Base-by-base conservation (phyloP, 2,888 invertebrate species). In the Enchytraeus crypticus region DNA sequence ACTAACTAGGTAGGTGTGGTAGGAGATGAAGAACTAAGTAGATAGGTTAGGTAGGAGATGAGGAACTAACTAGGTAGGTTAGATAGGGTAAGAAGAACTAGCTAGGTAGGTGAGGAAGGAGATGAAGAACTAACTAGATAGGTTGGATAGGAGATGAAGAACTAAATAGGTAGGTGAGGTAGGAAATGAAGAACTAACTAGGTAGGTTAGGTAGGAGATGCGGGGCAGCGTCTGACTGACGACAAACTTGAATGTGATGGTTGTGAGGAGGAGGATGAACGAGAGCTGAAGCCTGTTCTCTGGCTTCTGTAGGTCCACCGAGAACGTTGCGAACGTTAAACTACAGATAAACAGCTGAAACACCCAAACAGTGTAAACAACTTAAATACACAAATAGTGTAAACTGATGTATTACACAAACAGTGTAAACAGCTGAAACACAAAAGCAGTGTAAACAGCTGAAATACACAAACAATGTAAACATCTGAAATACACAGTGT, bases 161-260 rank as follows among this genome's bases (percentile, higher is more conserved):
- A n/a, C n/a, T n/a, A n/a, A n/a, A n/a, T n/a, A n/a, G n/a, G n/a
- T n/a, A n/a, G n/a, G n/a, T n/a, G n/a, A n/a, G n/a, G n/a, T n/a
- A n/a, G n/a, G n/a, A n/a, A n/a, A n/a, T n/a, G n/a, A n/a, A n/a
- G n/a, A n/a, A n/a, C 64, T 59, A 55, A 70, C 69, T 46, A 71
- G 62, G 46, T 70, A 71, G 5, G 71, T 71, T 38, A 71, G 64
- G 59, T 71, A 71, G 30, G 71, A 71, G 47, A 71, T 70, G 54
- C 68, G 57, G 3, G 71, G 71, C 29, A 71, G 59, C 23, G 68
- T 69, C 63, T 71, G 70, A 54, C 66, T 69, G 61, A 71, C 70
- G 60, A 71, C 71, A 62, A 71, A 71, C 59, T 71, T 71, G 63
- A 71, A 71, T 29, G 71, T 71, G 61, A 71, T 69, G 32, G 69